Evolutionary conservation across 2,797 vertebrate genomes (phyloP).

Genomic region (Lycodopsis pacificus): DNA sequence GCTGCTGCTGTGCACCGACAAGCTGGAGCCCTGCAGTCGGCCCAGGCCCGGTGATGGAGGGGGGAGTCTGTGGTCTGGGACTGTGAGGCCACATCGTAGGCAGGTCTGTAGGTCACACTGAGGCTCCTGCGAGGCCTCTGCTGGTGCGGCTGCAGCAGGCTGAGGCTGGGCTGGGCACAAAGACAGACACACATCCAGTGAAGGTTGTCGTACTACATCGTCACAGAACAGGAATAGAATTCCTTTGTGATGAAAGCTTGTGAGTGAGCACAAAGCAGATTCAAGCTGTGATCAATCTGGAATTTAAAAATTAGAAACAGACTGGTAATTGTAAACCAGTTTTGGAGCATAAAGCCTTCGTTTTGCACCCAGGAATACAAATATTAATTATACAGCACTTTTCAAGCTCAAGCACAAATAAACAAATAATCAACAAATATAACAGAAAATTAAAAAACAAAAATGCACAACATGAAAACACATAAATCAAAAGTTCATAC

Average conservation of each 20-base stretch:
- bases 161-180: slow-evolving; percentile 61
- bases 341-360: not conserved
- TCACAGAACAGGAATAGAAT: not conserved
- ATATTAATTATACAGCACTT: not conserved
- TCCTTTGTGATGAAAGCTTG: not conserved
- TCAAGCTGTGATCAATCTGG: not conserved
- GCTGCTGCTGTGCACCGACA: slow-evolving; percentile 27
- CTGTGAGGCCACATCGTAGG: slow-evolving; percentile 48
- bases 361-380: not conserved
- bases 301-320: not conserved
- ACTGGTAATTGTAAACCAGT: not conserved
- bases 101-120: slow-evolving; percentile 34
- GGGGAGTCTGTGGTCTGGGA: slow-evolving; percentile 5
- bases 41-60: not conserved
- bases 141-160: slow-evolving; percentile 24
- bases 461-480: no score
- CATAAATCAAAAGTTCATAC: not conserved
- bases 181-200: not conserved
- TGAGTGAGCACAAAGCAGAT: not conserved
- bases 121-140: slow-evolving; percentile 20
- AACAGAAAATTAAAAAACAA: no score
- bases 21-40: slow-evolving; percentile 27
- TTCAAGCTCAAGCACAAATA: no score
- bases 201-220: not conserved
- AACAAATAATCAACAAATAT: no score